Percentiles rank a stretch among this genome's conserved stretches.
These are phyloP conservation scores for Porites evermanni DNA, from an alignment of 92 coral and sea anemone genomes.

Conservation along the genomic window DNA sequence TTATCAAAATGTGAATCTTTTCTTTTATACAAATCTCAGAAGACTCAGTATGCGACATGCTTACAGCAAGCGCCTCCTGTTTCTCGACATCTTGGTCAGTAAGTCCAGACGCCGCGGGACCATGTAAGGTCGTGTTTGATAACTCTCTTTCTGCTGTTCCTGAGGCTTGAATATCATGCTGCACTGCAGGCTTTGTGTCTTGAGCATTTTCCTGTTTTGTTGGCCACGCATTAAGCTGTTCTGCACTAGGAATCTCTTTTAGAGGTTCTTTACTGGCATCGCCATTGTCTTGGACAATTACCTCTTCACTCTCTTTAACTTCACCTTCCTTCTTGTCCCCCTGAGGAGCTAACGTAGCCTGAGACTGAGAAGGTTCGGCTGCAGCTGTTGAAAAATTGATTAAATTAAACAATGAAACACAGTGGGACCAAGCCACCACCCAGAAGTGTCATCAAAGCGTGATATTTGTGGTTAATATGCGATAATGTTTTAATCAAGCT, in stretches of 20 bases:
- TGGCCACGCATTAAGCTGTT: background rate
- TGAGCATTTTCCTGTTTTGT: background rate
- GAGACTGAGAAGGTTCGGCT: too few relatives aligned
- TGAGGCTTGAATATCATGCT: background rate
- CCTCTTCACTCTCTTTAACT: too few relatives aligned
- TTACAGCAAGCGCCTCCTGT: background rate
- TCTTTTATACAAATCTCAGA: conserved; percentile 5
- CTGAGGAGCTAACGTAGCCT: background rate
- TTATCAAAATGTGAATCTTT: background rate
- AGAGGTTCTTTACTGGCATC: background rate
- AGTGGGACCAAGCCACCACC: too few relatives aligned
- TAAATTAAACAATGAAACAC: too few relatives aligned
- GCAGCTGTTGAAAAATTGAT: too few relatives aligned
- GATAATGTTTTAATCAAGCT: too few relatives aligned
- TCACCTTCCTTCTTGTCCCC: background rate
- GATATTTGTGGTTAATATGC: too few relatives aligned
- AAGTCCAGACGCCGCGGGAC: background rate
- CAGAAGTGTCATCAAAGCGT: too few relatives aligned
- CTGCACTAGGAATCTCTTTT: background rate
- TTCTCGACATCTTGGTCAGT: background rate
- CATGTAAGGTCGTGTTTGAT: background rate
- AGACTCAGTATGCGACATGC: background rate
- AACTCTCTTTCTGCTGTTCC: background rate
- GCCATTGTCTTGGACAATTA: too few relatives aligned
- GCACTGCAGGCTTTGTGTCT: too few relatives aligned